Evolutionary conservation across 1,140 invertebrate genomes (phyloP), one percentile per base, ranked within the genome.

Genomic region (Dendrolimus kikuchii): DNA sequence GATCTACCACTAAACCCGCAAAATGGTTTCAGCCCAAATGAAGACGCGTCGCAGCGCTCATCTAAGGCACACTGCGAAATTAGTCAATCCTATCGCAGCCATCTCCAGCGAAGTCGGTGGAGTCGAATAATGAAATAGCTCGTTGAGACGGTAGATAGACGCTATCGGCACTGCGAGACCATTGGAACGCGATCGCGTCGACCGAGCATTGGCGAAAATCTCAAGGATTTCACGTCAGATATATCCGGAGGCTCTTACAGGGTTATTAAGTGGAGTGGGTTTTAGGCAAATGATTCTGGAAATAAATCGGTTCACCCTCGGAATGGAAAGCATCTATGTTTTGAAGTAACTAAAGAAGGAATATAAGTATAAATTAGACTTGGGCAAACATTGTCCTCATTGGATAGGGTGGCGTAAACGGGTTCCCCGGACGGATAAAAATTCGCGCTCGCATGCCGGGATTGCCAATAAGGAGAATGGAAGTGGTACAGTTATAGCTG

Each of bases 41-140:
- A 80, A 77, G 75, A 71, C 58, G 74, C 60, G 63, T 53, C 53
- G 62, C 57, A 52, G 41, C 63, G 60, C 64, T 60, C 73, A 59
- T 70, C 71, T 66, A 62, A 71, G 65, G 62, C 71, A 73, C 67
- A 74, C 65, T 75, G 65, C 68, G 64, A 77, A 81, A 83, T 82
- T 80, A 77, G 77, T 80, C 75, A 77, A 77, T 75, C 67, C 72
- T 74, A 81, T 80, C 74, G 62, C 61, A 47, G 65, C 60, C 62
- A 78, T 85, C 78, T 80, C 59, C 47, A 65, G 59, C 64, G 62
- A 59, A 73, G 51, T 71, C 68, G 59, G 62, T 61, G 62, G 71
- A 62, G 62, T 68, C 75, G 78, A 84, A 82, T 84, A 84, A 83
- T 81, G 74, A 83, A 86, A 83, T 83, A 77, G 79, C 74, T 82